Conservation (phyloP, 2,888 invertebrate genomes). For the Nemotelus nigrinus region DNA sequence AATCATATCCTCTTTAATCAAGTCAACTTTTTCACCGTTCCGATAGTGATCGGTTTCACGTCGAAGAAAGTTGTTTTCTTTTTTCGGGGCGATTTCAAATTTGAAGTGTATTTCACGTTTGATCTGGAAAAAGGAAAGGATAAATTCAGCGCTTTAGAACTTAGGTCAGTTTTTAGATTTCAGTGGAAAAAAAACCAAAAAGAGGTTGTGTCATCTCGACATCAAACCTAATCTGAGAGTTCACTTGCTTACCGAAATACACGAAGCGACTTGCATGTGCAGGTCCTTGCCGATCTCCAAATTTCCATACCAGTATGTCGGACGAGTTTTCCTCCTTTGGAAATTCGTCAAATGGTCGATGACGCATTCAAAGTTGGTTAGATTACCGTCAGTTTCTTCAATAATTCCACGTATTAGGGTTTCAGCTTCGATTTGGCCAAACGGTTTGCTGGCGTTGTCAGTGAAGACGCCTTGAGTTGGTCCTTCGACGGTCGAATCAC, state of each 20-base stretch:
- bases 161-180: background rate
- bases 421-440: slow-evolving; percentile 57
- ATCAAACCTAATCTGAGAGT: background rate
- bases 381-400: slow-evolving; percentile 64
- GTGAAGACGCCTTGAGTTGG: slow-evolving; percentile 38
- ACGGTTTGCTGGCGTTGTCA: slow-evolving; percentile 44
- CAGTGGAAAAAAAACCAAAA: too few relatives aligned
- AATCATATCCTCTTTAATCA: slow-evolving; percentile 67
- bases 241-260: slow-evolving; percentile 58
- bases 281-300: slow-evolving; percentile 71
- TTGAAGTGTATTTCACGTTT: slow-evolving; percentile 65
- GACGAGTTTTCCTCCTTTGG: slow-evolving; percentile 66
- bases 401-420: slow-evolving; percentile 63
- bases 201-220: background rate
- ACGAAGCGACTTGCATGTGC: slow-evolving; percentile 71
- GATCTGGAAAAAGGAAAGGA: slow-evolving; percentile 54
- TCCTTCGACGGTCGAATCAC: background rate
- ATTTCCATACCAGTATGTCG: slow-evolving; percentile 73
- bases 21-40: slow-evolving; percentile 66
- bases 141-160: background rate
- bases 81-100: slow-evolving; percentile 63
- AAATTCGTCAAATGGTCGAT: slow-evolving; percentile 70
- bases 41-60: slow-evolving; percentile 65
- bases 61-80: slow-evolving; percentile 62
- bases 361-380: slow-evolving; percentile 71